Evolutionary conservation across 2,113 vertebrate species (phyloP).

Genomic region (Prietella phreatophila): DNA sequence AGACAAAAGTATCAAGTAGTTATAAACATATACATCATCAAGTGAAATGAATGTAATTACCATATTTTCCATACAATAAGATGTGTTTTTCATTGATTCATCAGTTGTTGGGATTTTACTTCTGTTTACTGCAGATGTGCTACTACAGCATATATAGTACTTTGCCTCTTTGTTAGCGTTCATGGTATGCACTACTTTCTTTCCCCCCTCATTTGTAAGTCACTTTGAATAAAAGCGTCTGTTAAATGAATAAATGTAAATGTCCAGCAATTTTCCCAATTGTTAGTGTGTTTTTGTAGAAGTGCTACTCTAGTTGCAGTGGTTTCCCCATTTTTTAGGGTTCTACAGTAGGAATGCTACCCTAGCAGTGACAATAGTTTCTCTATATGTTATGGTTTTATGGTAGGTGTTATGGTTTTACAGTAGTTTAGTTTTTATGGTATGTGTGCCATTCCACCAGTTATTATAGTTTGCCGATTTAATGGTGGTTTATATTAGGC

Average conservation of each 20-base stretch:
- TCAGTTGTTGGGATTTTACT: too few species aligned
- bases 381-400: too few species aligned
- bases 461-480: background rate
- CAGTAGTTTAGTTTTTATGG: background rate
- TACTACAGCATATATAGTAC: too few species aligned
- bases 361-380: too few species aligned
- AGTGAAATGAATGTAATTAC: background rate
- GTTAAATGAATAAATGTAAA: too few species aligned
- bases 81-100: too few species aligned
- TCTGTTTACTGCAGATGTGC: too few species aligned
- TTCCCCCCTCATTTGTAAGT: too few species aligned
- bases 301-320: background rate
- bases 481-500: background rate
- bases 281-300: background rate
- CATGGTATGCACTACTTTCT: too few species aligned
- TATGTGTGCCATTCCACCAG: background rate
- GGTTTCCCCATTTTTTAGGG: background rate
- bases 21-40: background rate
- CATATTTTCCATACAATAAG: too few species aligned
- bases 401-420: background rate
- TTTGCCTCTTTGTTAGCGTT: too few species aligned
- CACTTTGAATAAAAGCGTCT: too few species aligned
- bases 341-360: background rate
- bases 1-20: background rate
- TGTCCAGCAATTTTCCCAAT: background rate